Conservation (phyloP, 2,113 vertebrate genomes). For the rabbit (Oryctolagus cuniculus) region mOryCun1.1 NC_091447.1:13354001-13354500, state of each 20-base stretch:
- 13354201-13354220: not conserved
- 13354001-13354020: not conserved
- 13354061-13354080: not conserved
- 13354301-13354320: not conserved
- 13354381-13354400: not conserved
- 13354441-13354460: not conserved
- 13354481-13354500: not conserved
- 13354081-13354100: not conserved
- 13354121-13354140: not conserved
- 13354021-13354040: not conserved
- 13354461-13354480: not conserved
- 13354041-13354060: not conserved
- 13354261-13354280: not conserved
- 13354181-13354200: not conserved
- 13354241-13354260: not conserved
- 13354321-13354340: not conserved
- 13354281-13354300: not conserved
- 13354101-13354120: not conserved
- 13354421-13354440: not conserved
- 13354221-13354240: not conserved
- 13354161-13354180: not conserved
- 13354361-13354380: no score
- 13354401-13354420: not conserved
- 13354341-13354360: not conserved
- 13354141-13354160: not conserved